Conservation (phyloP, 2,888 invertebrate species). For the Oscheius myriophilus region DNA sequence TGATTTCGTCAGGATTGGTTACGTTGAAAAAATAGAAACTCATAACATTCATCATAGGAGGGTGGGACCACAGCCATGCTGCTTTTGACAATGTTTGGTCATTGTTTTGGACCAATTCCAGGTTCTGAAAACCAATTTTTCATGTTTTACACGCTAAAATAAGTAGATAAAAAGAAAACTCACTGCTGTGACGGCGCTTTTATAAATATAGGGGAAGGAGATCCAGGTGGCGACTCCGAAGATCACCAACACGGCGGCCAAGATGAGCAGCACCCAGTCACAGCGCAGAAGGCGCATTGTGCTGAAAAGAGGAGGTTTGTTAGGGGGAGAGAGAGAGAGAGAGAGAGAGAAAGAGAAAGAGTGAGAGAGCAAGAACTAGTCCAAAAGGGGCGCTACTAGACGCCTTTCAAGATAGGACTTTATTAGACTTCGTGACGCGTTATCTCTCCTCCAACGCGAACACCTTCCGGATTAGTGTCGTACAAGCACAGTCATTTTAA, state of each 20-base stretch:
- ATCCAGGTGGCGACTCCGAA: conserved; percentile 25
- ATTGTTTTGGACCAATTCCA: conserved; percentile 31
- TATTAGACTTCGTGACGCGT: no score
- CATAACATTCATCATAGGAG: conserved; percentile 47
- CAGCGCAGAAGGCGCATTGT: conserved; percentile 20
- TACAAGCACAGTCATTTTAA: no score
- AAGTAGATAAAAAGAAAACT: no score
- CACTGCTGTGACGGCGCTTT: conserved; percentile 9
- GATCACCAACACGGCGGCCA: conserved; percentile 10
- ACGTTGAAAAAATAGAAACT: conserved; percentile 64
- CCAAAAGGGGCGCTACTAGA: no score
- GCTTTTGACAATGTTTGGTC: conserved; percentile 43
- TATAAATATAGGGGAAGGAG: conserved; percentile 18
- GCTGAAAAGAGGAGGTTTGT: neutral
- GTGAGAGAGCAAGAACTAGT: no score
- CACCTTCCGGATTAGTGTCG: no score
- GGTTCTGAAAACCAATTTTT: conserved; percentile 32
- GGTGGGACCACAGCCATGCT: conserved; percentile 41
- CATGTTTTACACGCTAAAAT: no score
- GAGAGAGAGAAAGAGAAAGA: no score
- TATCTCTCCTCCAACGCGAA: no score
- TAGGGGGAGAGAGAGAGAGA: neutral
- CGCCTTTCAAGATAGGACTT: no score
- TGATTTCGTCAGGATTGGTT: conserved; percentile 60
- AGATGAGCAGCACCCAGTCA: conserved; percentile 25